Evolutionary conservation across 1,140 invertebrate genomes (phyloP).

Genomic region (Drosophila kepulauana): DNA sequence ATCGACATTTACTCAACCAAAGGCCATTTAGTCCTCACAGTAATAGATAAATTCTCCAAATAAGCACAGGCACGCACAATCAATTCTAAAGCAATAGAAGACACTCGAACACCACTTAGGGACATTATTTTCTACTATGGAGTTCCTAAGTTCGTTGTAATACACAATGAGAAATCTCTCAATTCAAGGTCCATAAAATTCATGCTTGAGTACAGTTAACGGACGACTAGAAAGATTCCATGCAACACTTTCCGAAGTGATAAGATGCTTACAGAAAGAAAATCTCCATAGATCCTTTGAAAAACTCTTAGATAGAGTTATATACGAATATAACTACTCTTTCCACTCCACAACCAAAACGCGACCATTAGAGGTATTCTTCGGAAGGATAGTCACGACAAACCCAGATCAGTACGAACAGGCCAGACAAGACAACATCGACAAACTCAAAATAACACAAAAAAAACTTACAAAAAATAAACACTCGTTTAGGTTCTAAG

Average conservation of each 20-base stretch:
- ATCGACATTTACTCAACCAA: slow-evolving; percentile 44
- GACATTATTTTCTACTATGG: no score
- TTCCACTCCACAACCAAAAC: slow-evolving; percentile 46
- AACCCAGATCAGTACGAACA: neutral
- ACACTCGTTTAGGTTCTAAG: no score
- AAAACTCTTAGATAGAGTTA: slow-evolving; percentile 35
- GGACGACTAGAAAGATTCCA: slow-evolving; percentile 53
- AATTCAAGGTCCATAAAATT: slow-evolving; percentile 8
- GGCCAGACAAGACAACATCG: slow-evolving; percentile 27
- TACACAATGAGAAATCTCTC: no score
- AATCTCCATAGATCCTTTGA: slow-evolving; percentile 11
- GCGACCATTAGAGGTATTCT: slow-evolving; percentile 15
- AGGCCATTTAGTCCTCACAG: slow-evolving; percentile 9
- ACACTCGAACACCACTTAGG: no score
- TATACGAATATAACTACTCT: slow-evolving; percentile 43
- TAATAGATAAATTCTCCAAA: slow-evolving; percentile 40
- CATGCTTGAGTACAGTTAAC: slow-evolving; percentile 43
- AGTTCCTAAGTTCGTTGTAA: no score
- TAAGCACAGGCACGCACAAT: slow-evolving; percentile 11
- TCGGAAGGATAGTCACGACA: no score
- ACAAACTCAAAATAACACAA: slow-evolving; percentile 31
- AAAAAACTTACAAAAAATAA: no score
- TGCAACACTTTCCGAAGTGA: slow-evolving; percentile 45
- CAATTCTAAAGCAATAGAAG: slow-evolving; percentile 24
- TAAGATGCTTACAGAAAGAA: slow-evolving; percentile 24